Percentiles rank a stretch among this genome's conserved stretches.
phyloP scores from a whole-genome alignment of 64 coral and sea anemone genomes.

The Cladopsammia gracilis region DNA sequence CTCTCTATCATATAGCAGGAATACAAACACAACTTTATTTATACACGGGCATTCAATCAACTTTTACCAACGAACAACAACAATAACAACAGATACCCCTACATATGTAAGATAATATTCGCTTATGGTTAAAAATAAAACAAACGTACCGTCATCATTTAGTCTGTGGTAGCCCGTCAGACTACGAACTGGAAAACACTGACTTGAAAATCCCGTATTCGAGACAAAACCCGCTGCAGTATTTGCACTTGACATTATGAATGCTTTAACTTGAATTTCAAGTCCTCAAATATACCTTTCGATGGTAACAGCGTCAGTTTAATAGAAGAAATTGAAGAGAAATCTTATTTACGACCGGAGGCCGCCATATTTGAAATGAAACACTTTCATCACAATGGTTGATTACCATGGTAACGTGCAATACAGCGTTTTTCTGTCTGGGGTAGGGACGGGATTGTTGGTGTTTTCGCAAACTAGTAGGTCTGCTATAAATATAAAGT shows the following conservation, averaged over 20 bases:
- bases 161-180: conserved; percentile 74
- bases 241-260: conserved; percentile 10
- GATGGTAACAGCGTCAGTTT: background rate
- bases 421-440: background rate
- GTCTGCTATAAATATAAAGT: background rate
- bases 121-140: background rate
- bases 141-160: conserved; percentile 75
- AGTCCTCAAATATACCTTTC: conserved; percentile 46
- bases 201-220: conserved; percentile 84
- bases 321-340: background rate
- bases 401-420: background rate
- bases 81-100: no score
- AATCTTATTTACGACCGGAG: background rate
- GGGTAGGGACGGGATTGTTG: conserved; percentile 5
- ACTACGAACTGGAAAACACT: conserved; percentile 97
- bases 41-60: no score
- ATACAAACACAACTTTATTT: no score
- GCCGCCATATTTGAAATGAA: conserved; percentile 65
- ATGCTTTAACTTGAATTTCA: background rate
- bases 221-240: background rate
- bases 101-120: no score
- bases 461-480: background rate
- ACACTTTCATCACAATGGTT: no score
- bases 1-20: no score
- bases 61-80: no score